Evolutionary conservation across 2,888 invertebrate species (phyloP), one percentile per base, ranked within the genome.

Genomic region (Branchellion lobata): DNA sequence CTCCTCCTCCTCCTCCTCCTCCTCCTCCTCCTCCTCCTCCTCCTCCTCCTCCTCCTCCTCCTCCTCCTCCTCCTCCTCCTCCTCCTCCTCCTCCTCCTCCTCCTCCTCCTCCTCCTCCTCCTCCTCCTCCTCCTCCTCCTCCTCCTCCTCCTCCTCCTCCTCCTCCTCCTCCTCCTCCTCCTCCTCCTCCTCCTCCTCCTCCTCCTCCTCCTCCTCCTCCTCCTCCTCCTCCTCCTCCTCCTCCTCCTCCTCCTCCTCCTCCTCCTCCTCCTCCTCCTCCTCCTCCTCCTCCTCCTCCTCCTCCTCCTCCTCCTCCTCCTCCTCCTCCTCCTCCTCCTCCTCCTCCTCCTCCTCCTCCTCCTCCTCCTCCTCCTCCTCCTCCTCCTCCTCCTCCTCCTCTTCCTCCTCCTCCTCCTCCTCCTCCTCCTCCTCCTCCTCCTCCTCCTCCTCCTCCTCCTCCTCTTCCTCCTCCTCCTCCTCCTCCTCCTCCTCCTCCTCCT

Each of bases 11-110:
- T 40, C 40, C 5, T 40, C 5, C 5, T 40, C 40, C 5, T 40
- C 40, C 5, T 14, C 40, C 5, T 40, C 40, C n/a, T n/a, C n/a
- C n/a, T n/a, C n/a, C n/a, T n/a, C n/a, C n/a, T n/a, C n/a, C 40
- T 73, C 51, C 40, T 24, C 74, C 27, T 14, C 74, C 21, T 24
- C 5, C 18, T 2, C 14, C 33, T 73, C 34, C n/a, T 24, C 14
- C 36, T 33, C 34, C 24, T 24, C n/a, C 1, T n/a, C 75, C 33
- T 18, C 31, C 73, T 76, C 61, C 21, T 31, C 27, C 57, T n/a
- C 78, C 33, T 34, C 34, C 65, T 53, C 77, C 65, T 65, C 1
- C 40, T 11, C 78, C 69, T 8, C 74, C 0, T n/a, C 40, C 27
- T 36, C 33, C 36, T 36, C 0, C 31, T 31, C 69, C 0, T 71